phyloP scores from a whole-genome alignment of 30 jellyfish, hydroid and myxozoan genomes.

The Mastigias papua region DNA sequence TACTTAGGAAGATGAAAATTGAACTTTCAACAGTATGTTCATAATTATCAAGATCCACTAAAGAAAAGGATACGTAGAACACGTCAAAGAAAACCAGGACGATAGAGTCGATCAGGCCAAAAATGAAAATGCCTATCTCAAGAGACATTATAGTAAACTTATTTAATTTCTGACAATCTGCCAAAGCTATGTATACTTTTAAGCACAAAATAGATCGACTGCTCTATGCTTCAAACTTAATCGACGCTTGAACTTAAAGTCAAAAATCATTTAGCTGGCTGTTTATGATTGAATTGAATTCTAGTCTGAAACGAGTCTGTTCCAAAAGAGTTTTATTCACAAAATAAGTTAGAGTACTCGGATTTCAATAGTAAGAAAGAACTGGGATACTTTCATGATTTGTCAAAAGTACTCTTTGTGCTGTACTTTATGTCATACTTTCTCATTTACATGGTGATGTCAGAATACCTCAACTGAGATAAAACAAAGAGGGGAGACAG shows the following conservation, averaged over 20 bases:
- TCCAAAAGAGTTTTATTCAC: not conserved
- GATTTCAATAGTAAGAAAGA: not conserved
- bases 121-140: conserved; percentile 55
- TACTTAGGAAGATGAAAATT: too few relatives aligned
- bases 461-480: too few relatives aligned
- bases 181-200: too few relatives aligned
- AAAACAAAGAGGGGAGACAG: too few relatives aligned
- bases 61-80: conserved; percentile 77
- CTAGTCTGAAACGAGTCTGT: not conserved
- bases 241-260: too few relatives aligned
- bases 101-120: conserved; percentile 74
- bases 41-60: too few relatives aligned
- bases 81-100: conserved; percentile 72
- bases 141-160: conserved; percentile 13
- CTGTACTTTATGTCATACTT: too few relatives aligned
- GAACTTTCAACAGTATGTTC: too few relatives aligned
- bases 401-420: not conserved
- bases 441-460: too few relatives aligned
- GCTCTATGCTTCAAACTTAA: too few relatives aligned
- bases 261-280: not conserved
- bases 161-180: not conserved
- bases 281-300: not conserved
- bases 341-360: too few relatives aligned
- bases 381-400: not conserved
- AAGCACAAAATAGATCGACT: too few relatives aligned